Base-by-base conservation (phyloP, 2,113 vertebrate species). In the Xyliphius kryptos region DNA sequence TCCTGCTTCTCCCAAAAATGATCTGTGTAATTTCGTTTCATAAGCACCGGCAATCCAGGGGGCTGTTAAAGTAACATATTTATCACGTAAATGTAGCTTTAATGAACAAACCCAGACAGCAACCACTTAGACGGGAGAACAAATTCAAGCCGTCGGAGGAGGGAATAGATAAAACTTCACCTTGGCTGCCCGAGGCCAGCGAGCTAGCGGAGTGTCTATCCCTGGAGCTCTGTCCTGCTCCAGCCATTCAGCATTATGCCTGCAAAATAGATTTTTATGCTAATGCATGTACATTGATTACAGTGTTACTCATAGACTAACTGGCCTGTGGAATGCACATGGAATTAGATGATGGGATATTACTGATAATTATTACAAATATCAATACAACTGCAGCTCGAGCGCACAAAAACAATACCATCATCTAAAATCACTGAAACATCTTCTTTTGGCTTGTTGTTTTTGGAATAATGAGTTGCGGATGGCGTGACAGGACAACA, bases 191-290 rank as follows among this genome's bases (percentile, higher is more conserved):
- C 26, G 26, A 32, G 26, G 26, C 49, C 17, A 57, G 47, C 20
- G 72, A 78, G 77, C 81, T 69, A 73, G 68, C 76, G 71, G 74
- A 65, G 56, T 80, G 72, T 79, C 81, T 67, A 79, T 80, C 81
- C 79, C 41, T 61, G 66, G 64, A 79, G 81, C 80, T 80, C 76
- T 67, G 72, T 68, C 75, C 66, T 80, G 82, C 78, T 11, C 51
- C 10, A 8, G 50, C 22, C 26, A 38, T 54, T 21, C 66, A 68
- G 77, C 56, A 71, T 61, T 44, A 57, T 70, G 72, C 66, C 62
- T 43, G 67, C 71, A 76, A 83, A 86, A 87, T 83, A 83, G 83
- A 86, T 85, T 85, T 85, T 86, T 82, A 89, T 87, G 85, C 81
- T 86, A 84, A 87, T 87, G 78, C 66, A 56, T 70, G 68, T 63